Percentiles rank a stretch among this genome's conserved stretches.
Conservation (phyloP, 1,140 invertebrate genomes). For the Pomacea maculata region DNA sequence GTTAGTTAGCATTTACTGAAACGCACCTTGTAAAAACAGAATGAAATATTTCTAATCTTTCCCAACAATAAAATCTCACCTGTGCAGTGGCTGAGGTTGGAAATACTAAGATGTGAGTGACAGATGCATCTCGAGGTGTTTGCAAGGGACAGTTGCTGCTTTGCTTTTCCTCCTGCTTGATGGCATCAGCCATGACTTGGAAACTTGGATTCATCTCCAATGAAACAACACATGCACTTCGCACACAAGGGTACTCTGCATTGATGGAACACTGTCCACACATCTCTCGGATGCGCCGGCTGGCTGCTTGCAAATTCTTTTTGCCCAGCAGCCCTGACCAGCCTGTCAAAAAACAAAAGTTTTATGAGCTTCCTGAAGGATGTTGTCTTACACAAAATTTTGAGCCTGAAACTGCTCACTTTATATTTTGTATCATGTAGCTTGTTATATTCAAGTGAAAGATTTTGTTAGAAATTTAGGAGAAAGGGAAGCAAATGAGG, state of each 20-base stretch:
- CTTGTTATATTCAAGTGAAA: no score
- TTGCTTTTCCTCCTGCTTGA: slow-evolving; percentile 61
- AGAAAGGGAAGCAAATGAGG: no score
- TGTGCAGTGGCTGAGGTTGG: slow-evolving; percentile 96
- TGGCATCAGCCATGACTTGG: slow-evolving; percentile 89
- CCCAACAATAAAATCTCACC: slow-evolving; percentile 66
- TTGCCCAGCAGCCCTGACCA: slow-evolving; percentile 94
- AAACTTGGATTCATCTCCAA: slow-evolving; percentile 94
- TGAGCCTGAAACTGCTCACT: no score
- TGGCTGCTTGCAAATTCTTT: slow-evolving; percentile 87
- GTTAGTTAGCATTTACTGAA: no score
- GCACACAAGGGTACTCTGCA: slow-evolving; percentile 80
- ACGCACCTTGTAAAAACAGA: no score
- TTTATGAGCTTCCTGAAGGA: no score
- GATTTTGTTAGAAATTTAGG: no score
- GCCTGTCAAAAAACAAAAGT: slow-evolving; percentile 66
- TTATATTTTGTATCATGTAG: no score
- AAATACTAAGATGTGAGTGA: slow-evolving; percentile 98
- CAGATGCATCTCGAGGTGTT: slow-evolving; percentile 80
- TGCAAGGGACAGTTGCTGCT: slow-evolving; percentile 59
- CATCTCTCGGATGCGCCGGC: slow-evolving; percentile 87
- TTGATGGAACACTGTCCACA: slow-evolving; percentile 85
- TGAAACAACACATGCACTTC: slow-evolving; percentile 96
- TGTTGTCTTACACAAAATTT: no score
- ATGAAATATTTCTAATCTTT: no score